Percentiles rank a stretch among this genome's conserved stretches.
Evolutionary conservation across 2,888 invertebrate genomes (phyloP).

Genomic region (Luperina testacea): DNA sequence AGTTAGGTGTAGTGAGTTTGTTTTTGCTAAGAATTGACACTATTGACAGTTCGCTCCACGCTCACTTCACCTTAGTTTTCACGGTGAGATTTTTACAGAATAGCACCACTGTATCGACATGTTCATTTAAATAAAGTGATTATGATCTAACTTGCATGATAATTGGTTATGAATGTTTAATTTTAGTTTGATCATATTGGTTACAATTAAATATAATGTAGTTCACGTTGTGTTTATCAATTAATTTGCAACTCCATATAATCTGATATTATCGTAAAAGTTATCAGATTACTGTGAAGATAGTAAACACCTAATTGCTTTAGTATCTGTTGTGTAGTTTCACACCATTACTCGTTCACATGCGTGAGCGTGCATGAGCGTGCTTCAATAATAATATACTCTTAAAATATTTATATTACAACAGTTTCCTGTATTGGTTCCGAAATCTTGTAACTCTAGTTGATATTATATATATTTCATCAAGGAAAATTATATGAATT

Average conservation of each 20-base stretch:
- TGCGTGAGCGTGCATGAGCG: slow-evolving; percentile 25
- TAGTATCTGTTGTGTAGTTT: slow-evolving; percentile 49
- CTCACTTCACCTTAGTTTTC: too few species aligned
- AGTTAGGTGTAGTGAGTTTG: too few species aligned
- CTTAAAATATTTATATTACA: neutral
- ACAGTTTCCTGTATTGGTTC: slow-evolving; percentile 27
- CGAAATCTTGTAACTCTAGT: neutral
- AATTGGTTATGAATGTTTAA: slow-evolving; percentile 15
- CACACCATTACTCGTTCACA: slow-evolving; percentile 40
- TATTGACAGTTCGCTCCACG: too few species aligned
- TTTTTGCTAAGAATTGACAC: too few species aligned
- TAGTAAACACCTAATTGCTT: slow-evolving; percentile 57
- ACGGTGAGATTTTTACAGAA: too few species aligned
- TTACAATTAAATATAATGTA: slow-evolving; percentile 35
- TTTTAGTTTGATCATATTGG: slow-evolving; percentile 23
- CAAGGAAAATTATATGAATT: neutral
- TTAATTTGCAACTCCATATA: slow-evolving; percentile 51
- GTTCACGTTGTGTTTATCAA: slow-evolving; percentile 55
- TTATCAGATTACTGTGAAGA: slow-evolving; percentile 59
- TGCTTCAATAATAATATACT: slow-evolving; percentile 24
- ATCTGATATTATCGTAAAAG: slow-evolving; percentile 44
- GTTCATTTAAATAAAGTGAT: slow-evolving; percentile 37
- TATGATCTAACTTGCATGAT: slow-evolving; percentile 48
- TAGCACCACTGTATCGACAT: slow-evolving; percentile 19
- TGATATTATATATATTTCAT: slow-evolving; percentile 2